A percentile compares a stretch with the other conserved stretches of the same genome.
These are phyloP conservation scores for Pandemis cinnamomeana DNA, from an alignment of 2,888 invertebrate species.

Conservation along the genomic window DNA sequence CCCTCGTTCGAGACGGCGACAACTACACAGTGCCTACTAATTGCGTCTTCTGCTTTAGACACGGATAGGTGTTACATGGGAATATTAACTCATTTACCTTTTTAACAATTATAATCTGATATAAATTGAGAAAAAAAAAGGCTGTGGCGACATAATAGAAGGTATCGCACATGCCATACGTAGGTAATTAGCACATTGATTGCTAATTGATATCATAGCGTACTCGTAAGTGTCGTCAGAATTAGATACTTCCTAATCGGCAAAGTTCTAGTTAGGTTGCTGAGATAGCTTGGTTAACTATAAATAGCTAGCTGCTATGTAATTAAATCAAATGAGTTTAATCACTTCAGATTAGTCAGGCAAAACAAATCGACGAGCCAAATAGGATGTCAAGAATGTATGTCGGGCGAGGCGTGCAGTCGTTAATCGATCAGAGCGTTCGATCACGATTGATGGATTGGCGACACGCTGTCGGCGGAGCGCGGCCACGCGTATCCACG, in stretches of 20 bases:
- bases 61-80: constrained; percentile 29
- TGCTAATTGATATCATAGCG: background rate
- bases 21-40: constrained; percentile 49
- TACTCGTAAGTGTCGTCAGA: background rate
- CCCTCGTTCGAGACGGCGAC: constrained; percentile 55
- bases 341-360: constrained; percentile 43
- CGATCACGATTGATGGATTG: constrained; percentile 78
- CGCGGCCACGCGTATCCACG: constrained; percentile 57
- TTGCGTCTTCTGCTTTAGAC: constrained; percentile 41
- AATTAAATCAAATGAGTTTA: constrained; percentile 39
- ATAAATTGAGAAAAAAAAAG: background rate
- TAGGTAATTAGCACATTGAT: background rate
- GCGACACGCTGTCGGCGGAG: constrained; percentile 68
- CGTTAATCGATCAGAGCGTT: constrained; percentile 76
- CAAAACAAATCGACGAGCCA: constrained; percentile 57
- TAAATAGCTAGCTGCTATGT: constrained; percentile 9
- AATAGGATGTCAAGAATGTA: constrained; percentile 63
- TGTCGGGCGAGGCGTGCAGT: constrained; percentile 61
- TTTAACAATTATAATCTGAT: constrained; percentile 8
- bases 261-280: background rate
- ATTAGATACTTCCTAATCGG: background rate
- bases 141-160: background rate
- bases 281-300: background rate
- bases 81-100: background rate
- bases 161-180: background rate